Evolutionary conservation across 2,797 vertebrate genomes (phyloP), one percentile per base, ranked within the genome.

Genomic region (Acanthornis magna): DNA sequence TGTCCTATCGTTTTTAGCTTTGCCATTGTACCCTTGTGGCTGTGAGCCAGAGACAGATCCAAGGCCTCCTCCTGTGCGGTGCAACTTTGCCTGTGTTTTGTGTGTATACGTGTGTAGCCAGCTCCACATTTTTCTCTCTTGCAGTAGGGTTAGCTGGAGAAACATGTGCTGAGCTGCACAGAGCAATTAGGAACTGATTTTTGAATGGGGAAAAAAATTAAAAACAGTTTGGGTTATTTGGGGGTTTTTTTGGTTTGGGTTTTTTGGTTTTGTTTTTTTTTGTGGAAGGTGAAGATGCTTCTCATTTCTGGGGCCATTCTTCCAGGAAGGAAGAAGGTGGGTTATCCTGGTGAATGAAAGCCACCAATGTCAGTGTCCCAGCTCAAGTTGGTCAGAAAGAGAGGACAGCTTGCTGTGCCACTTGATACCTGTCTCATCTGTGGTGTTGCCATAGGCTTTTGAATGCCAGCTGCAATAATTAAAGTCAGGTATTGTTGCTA

Each of bases 1-100:
- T 60, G 85, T 84, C 97, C 97, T 97, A 88, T 97, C 74, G 2
- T 60, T 89, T 95, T 96, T 85, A 74, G 75, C 95, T 97, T 95
- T 96, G 89, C 91, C 90, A 79, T 82, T 85, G 84, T 95, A 95
- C 93, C 92, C 80, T 92, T 19, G 27, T 95, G 97, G 93, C 95
- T 88, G 67, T 3, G 20, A 88, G 96, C 95, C 97, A 96, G 84
- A 72, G 89, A 70, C 45, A 79, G 84, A 90, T 85, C 81, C 74
- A 40, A 75, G 57, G 43, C 91, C 87, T 95, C 54, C 20, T 95
- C 89, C 85, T 6, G 26, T 57, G 40, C 17, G 1, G n/a, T 80
- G 87, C 78, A 48, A 12, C 91, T 91, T 94, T 73, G 74, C 87
- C 50, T 42, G 50, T 84, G 62, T 79, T 89, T 63, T 85, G 42